Conservation (phyloP, 2,113 vertebrate species). For the Papio anubis region DNA sequence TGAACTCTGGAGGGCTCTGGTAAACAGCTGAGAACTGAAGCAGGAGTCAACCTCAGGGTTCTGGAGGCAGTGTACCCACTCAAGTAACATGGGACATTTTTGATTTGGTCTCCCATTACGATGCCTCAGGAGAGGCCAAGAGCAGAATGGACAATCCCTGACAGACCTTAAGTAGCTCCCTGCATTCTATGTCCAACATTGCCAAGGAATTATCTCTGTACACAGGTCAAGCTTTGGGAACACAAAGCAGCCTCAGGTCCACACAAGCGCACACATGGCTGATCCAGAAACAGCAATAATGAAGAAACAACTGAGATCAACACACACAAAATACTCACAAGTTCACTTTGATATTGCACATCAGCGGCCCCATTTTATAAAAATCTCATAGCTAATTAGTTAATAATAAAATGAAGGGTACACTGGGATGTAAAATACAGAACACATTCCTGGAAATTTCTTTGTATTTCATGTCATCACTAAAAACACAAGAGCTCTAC, state of each 20-base stretch:
- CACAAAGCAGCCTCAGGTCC: conserved; percentile 74
- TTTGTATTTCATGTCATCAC: conserved; percentile 76
- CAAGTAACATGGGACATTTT: not conserved
- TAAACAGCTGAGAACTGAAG: not conserved
- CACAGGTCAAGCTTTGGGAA: conserved; percentile 64
- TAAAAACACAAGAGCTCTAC: conserved; percentile 79
- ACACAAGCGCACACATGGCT: conserved; percentile 73
- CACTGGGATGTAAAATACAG: conserved; percentile 83
- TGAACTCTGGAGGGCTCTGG: not conserved
- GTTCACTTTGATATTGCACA: conserved; percentile 86
- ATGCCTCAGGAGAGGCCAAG: conserved; percentile 35
- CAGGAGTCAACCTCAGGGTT: not conserved
- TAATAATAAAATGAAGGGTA: conserved; percentile 79
- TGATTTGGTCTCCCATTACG: not conserved
- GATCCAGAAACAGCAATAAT: conserved; percentile 77
- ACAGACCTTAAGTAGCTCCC: not conserved
- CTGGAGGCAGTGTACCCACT: not conserved
- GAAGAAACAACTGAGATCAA: conserved; percentile 77
- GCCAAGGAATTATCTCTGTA: conserved; percentile 45
- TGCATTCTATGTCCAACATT: not conserved
- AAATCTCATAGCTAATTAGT: conserved; percentile 83
- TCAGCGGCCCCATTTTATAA: conserved; percentile 81
- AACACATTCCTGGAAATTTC: conserved; percentile 81
- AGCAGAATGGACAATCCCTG: not conserved
- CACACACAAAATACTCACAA: conserved; percentile 78